These are phyloP conservation scores for Trematocara stigmaticum DNA, from an alignment of 2,113 vertebrate genomes.

Conservation along the genomic window DNA sequence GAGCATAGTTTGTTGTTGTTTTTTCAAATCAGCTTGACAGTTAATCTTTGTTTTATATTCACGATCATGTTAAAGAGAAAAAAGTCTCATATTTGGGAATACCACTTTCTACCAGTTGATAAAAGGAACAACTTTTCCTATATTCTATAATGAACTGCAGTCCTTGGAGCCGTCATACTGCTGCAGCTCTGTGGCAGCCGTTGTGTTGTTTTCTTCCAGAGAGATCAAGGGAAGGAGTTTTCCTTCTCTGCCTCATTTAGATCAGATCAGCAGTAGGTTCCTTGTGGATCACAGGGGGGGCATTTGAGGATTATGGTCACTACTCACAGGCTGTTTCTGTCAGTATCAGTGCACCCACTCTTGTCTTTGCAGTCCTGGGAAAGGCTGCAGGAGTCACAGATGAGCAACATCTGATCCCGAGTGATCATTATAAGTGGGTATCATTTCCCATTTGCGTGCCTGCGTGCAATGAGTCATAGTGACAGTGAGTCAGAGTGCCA, in stretches of 20 bases:
- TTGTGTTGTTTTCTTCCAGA: not conserved
- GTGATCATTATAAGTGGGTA: slow-evolving; percentile 21
- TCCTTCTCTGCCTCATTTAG: slow-evolving; percentile 37
- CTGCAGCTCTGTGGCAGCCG: not conserved
- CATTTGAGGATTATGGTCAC: slow-evolving; percentile 36
- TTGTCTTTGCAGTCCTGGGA: slow-evolving; percentile 15
- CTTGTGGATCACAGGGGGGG: slow-evolving; percentile 8
- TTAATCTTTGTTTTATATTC: not conserved
- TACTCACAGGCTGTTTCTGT: slow-evolving; percentile 23
- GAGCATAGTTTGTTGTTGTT: not conserved
- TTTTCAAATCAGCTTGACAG: not conserved
- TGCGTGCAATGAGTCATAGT: slow-evolving; percentile 20
- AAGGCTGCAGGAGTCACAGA: slow-evolving; percentile 28
- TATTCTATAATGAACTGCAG: not conserved
- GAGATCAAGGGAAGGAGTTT: slow-evolving; percentile 26
- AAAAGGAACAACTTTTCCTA: not conserved
- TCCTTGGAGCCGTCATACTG: not conserved
- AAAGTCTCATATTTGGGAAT: not conserved
- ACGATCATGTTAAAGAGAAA: not conserved
- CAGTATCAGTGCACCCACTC: not conserved
- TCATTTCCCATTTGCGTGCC: slow-evolving; percentile 41
- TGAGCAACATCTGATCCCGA: slow-evolving; percentile 39
- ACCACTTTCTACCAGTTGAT: not conserved
- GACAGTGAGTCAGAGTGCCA: not conserved
- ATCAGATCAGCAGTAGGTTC: slow-evolving; percentile 41